phyloP scores from a whole-genome alignment of 2,113 vertebrate species.

The Upupa epops region DNA sequence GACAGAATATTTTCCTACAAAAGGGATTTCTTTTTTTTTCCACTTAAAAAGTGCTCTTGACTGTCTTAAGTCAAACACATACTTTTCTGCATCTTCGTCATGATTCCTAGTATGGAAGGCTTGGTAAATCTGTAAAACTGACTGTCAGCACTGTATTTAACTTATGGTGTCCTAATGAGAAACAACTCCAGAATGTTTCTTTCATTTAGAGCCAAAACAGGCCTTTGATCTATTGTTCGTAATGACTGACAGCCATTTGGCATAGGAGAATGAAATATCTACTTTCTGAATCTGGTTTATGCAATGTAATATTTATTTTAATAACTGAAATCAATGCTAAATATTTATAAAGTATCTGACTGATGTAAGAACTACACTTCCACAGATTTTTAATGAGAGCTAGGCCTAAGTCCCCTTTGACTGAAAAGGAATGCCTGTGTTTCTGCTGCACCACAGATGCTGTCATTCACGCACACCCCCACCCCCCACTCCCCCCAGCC shows the following conservation, averaged over 20 bases:
- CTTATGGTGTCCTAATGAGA: constrained; percentile 20
- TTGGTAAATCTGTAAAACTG: constrained; percentile 10
- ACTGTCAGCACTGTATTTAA: constrained; percentile 5
- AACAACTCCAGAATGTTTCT: constrained; percentile 12
- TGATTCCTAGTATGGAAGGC: background rate
- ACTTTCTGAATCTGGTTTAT: background rate
- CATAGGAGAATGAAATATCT: background rate
- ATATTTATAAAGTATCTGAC: background rate
- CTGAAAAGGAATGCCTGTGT: background rate
- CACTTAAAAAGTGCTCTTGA: background rate
- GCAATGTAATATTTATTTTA: background rate
- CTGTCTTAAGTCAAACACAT: background rate
- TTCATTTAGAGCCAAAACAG: constrained; percentile 51
- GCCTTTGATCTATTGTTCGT: background rate
- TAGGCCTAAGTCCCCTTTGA: background rate
- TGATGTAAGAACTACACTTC: background rate
- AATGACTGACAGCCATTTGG: constrained; percentile 14
- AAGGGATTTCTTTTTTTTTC: background rate
- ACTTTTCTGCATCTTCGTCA: background rate
- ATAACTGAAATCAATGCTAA: background rate
- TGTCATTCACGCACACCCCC: background rate
- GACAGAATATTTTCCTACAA: background rate
- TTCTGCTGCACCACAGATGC: background rate
- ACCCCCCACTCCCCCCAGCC: background rate
- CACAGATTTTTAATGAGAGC: background rate